Evolutionary conservation across 92 coral and sea anemone genomes (phyloP), one percentile per base, ranked within the genome.

Genomic region (Palythoa grandis): DNA sequence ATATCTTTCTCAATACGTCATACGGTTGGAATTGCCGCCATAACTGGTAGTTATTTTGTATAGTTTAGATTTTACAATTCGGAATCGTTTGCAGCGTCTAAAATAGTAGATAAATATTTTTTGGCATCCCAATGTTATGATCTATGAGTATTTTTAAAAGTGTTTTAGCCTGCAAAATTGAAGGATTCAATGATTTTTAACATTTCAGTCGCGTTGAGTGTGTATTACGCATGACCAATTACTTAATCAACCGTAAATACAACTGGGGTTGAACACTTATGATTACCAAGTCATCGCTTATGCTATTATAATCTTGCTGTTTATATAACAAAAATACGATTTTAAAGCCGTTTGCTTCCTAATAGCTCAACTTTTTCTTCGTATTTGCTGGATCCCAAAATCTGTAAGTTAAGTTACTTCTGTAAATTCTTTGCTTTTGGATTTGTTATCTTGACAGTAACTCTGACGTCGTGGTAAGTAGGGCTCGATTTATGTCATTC

Each of bases 241-340:
- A 65, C 47, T 76, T 37, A 76, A 15, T 58, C 82, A 76, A 76
- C 82, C 82, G 63, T 54, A 76, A 43, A 54, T 63, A 76, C 25
- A 53, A 76, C 60, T n/a, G 60, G 12, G 11, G 19, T 23, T 52
- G 65, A 52, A 76, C 47, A 10, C 22, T 52, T 53, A 8, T 75
- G 67, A 54, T 76, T 76, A 76, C 67, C 13, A 22, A 76, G 47
- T 76, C 82, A 76, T 76, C 50, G 40, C 82, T 76, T 76, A 76
- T 76, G 82, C 82, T 52, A 53, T 76, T 47, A 54, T 53, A 76
- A 76, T 76, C 47, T 12, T 13, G 74, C 74, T 76, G 23, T 76
- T 29, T 40, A 76, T 40, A 76, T 53, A 54, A 25, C 48, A 20
- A 76, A 76, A 52, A 3, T 54, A 25, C 67, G 52, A 53, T 20